Conservation (phyloP, 1,140 invertebrate genomes). For the Fragariocoptes setiger region DNA sequence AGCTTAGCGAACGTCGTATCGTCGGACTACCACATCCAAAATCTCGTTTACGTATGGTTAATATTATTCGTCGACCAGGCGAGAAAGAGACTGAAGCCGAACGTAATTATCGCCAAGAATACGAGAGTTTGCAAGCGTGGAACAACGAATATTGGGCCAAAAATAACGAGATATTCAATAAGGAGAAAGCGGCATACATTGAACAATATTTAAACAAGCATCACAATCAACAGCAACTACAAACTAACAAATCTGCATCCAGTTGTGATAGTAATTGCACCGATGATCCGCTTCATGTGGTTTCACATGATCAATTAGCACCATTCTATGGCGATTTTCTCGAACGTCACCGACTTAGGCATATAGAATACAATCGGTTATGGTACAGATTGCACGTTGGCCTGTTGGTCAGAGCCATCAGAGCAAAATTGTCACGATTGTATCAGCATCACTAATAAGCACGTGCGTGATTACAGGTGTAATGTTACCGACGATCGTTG, state of each 20-base stretch:
- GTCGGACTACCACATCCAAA: neutral
- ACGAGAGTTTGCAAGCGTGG: neutral
- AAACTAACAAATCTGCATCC: no score
- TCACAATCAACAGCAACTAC: neutral
- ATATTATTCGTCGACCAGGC: neutral
- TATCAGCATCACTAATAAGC: no score
- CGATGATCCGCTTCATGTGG: no score
- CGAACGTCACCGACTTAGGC: neutral
- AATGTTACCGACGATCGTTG: no score
- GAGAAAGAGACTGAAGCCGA: neutral
- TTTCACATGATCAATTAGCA: neutral
- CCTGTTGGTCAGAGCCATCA: neutral
- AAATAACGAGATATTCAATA: neutral
- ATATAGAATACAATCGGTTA: neutral
- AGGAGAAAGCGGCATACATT: neutral
- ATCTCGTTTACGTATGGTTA: neutral
- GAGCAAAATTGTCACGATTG: neutral
- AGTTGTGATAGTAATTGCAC: no score
- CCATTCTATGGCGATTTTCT: neutral
- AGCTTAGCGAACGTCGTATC: neutral
- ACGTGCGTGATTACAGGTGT: no score
- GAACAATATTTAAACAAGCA: neutral
- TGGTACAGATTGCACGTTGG: neutral
- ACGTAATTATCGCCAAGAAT: neutral
- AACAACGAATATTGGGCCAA: neutral